A percentile compares a stretch with the other conserved stretches of the same genome.
Conservation (phyloP, 2,888 invertebrate species). For the Drosophila lacicola region DNA sequence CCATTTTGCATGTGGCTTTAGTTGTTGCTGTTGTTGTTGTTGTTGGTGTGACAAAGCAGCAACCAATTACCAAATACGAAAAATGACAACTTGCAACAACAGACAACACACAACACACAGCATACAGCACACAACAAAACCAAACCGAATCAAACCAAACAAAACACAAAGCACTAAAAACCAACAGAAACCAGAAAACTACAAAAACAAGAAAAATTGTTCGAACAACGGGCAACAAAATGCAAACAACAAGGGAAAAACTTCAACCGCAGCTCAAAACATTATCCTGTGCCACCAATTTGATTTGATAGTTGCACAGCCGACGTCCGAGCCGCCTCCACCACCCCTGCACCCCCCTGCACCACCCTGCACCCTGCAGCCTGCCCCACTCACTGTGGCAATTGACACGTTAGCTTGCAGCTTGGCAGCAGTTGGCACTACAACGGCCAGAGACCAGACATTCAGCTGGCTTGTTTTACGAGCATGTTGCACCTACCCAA, state of each 20-base stretch:
- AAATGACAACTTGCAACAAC: slow-evolving; percentile 78
- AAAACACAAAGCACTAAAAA: slow-evolving; percentile 51
- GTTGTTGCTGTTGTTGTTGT: slow-evolving; percentile 38
- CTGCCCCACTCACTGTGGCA: slow-evolving; percentile 44
- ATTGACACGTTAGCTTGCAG: slow-evolving; percentile 76
- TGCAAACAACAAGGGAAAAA: slow-evolving; percentile 50
- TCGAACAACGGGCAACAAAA: slow-evolving; percentile 46
- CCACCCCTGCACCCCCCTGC: neutral
- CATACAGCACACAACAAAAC: slow-evolving; percentile 26
- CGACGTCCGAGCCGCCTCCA: slow-evolving; percentile 46
- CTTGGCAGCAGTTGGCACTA: slow-evolving; percentile 76
- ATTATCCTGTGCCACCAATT: slow-evolving; percentile 81
- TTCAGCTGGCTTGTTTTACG: slow-evolving; percentile 70
- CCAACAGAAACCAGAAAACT: slow-evolving; percentile 27
- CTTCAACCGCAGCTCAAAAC: slow-evolving; percentile 78
- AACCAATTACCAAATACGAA: slow-evolving; percentile 80
- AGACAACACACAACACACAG: slow-evolving; percentile 25
- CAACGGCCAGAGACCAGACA: slow-evolving; percentile 58
- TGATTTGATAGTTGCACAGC: slow-evolving; percentile 78
- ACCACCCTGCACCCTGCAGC: neutral
- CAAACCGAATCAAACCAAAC: slow-evolving; percentile 35
- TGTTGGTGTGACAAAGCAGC: slow-evolving; percentile 77
- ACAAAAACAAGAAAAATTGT: slow-evolving; percentile 32
- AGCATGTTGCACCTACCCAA: slow-evolving; percentile 75
- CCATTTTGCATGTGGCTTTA: slow-evolving; percentile 71